Conservation (phyloP, 1,140 invertebrate genomes). For the Phthorimaea operculella region DNA sequence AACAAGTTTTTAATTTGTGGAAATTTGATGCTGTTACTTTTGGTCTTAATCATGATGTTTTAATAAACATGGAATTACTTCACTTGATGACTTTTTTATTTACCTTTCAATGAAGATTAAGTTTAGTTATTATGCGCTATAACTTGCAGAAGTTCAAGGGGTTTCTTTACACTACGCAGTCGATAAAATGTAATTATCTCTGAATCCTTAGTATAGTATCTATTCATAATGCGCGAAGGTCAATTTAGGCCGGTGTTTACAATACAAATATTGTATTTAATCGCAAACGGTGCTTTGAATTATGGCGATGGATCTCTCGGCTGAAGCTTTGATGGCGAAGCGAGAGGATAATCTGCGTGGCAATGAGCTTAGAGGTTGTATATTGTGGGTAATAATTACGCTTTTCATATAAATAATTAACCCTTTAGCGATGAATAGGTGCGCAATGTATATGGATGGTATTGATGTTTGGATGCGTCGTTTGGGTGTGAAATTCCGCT, state of each 20-base stretch:
- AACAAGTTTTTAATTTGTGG: conserved; percentile 40
- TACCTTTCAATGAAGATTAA: not conserved
- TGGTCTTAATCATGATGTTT: conserved; percentile 60
- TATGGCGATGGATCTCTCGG: not conserved
- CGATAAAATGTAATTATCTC: not conserved
- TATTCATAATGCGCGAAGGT: not conserved
- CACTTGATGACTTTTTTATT: conserved; percentile 22
- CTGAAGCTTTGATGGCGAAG: not conserved
- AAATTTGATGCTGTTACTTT: conserved; percentile 57
- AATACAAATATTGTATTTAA: not conserved
- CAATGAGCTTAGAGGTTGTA: conserved; percentile 23
- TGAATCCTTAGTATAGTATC: not conserved
- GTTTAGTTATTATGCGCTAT: too few relatives aligned
- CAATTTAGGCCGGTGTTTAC: not conserved
- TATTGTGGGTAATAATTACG: conserved; percentile 12
- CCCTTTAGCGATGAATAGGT: not conserved
- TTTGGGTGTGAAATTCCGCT: conserved; percentile 60
- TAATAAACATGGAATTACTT: conserved; percentile 60
- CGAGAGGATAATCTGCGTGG: conserved; percentile 10
- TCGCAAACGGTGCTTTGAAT: not conserved
- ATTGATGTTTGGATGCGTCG: conserved; percentile 41
- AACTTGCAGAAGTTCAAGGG: not conserved
- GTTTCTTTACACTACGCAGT: not conserved
- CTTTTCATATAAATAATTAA: not conserved
- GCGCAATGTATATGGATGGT: conserved; percentile 7